Base-by-base conservation (phyloP, 2,113 vertebrate genomes). In the Equus quagga region DNA sequence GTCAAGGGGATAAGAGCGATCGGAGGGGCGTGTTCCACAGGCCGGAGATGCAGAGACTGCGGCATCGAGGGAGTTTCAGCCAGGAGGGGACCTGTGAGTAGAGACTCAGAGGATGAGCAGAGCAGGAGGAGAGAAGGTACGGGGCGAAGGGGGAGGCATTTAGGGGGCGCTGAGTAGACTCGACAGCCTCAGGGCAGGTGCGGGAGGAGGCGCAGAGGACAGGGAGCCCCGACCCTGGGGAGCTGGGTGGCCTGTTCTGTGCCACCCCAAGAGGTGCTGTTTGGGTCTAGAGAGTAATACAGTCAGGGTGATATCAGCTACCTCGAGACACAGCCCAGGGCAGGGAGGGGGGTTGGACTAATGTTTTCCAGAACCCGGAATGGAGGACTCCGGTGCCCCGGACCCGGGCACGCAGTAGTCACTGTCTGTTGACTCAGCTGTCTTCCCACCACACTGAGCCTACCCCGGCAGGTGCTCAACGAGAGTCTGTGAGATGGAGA, bases 181-280 rank as follows among this genome's bases (percentile, higher is more conserved):
- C 21, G 0, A 4, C 1, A 5, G 33, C 18, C 60, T 28, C 54
- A 19, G 64, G 1, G 26, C 9, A 5, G 41, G 24, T 4, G 0
- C 15, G 3, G 14, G 8, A 23, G 83, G 82, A 19, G 4, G 28
- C 3, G 0, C 19, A 26, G 60, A 65, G 81, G 70, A 8, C 49
- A 28, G 36, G 51, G 15, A 78, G 21, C 6, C 15, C 21, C 44
- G 62, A 58, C 8, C 73, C 26, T 21, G 46, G 62, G 21, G 36
- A 19, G 62, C 2, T 5, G 0, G 33, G 64, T 13, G 0, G 18
- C 6, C 26, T 31, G 70, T n/a, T 75, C 28, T 0, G 0, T 17
- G 18, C 2, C 7, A 70, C 28, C 41, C 51, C 51, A 31, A 44
- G 18, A 58, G 56, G 31, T 23, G 46, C 36, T 33, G 3, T n/a